These are phyloP conservation scores for Battus philenor DNA, from an alignment of 1,140 invertebrate genomes.

Conservation along the genomic window DNA sequence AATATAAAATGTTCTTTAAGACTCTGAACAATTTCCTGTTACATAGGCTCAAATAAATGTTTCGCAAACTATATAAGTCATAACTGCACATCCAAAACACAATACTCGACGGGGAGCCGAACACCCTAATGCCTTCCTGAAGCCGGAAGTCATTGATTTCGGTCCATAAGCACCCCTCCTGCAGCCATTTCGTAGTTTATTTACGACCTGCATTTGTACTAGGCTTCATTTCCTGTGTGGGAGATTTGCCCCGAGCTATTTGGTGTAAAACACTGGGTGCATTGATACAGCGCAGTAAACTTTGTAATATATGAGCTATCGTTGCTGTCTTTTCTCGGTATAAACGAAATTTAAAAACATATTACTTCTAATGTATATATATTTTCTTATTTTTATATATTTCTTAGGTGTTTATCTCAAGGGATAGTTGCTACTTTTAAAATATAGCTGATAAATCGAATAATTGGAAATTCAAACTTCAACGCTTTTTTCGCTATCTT, in stretches of 20 bases:
- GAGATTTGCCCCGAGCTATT: constrained; percentile 20
- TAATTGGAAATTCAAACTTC: too few relatives aligned
- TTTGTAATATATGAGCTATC: constrained; percentile 1
- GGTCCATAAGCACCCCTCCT: constrained; percentile 23
- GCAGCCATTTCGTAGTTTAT: constrained; percentile 11
- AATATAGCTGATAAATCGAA: too few relatives aligned
- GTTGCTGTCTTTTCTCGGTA: background rate
- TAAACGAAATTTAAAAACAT: background rate
- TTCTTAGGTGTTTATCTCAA: too few relatives aligned
- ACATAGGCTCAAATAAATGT: too few relatives aligned
- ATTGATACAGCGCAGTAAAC: constrained; percentile 8
- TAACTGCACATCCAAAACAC: constrained; percentile 2
- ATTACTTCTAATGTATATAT: too few relatives aligned
- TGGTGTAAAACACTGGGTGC: constrained; percentile 9
- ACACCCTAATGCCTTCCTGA: constrained; percentile 19
- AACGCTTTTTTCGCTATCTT: too few relatives aligned
- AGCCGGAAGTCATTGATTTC: constrained; percentile 31
- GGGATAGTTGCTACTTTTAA: too few relatives aligned
- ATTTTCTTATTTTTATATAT: too few relatives aligned
- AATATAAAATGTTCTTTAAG: too few relatives aligned
- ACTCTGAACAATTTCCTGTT: too few relatives aligned
- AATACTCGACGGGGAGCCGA: constrained; percentile 16
- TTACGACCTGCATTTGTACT: constrained; percentile 25
- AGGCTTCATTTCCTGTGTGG: constrained; percentile 27
- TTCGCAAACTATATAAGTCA: constrained; percentile 8